Evolutionary conservation across 1,140 invertebrate genomes (phyloP), one percentile per base, ranked within the genome.

Genomic region (Cryptotermes secundus): DNA sequence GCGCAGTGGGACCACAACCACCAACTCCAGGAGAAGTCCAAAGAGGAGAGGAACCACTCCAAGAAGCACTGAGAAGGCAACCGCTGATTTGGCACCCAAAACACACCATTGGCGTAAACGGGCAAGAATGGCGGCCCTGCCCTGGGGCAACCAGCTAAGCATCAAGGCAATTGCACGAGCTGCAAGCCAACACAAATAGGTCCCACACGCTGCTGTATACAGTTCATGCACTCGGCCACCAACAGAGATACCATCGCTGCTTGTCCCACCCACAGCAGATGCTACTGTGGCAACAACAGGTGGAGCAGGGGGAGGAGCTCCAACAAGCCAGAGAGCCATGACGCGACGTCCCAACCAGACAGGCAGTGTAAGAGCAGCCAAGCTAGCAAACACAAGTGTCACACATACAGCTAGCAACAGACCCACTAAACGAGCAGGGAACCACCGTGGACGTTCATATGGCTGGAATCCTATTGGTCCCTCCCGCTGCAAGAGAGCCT

Each of bases 171-270:
- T 91, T 9, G 95, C 94, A 9, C 97, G 92, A 0, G 96, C 94
- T 2, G 92, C 90, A 53, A 98, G 91, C 97, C 97, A 99, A 89
- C 97, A 98, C 4, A 98, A 91, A 90, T 99, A 99, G 34, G 97
- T 94, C 0, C 98, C 97, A 89, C 95, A 96, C 0, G 97, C 97
- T 0, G 97, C 96, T 1, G 98, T 99, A 88, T 99, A 99, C 0
- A 99, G 90, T 89, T 99, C 99, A 88, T 99, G 98, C 0, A 99
- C 95, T 80, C 93, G 91, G 72, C 92, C 91, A 12, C 72, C 79
- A 22, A 34, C 79, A 19, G 80, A 31, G 14, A 79, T 59, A n/a
- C 26, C 86, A 79, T n/a, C 59, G 26, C 59, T 31, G 26, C 59
- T 26, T 26, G 59, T 31, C 14, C n/a, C 59, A 87, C 87, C 89